These are phyloP conservation scores for Drosophila pegasa DNA, from an alignment of 2,888 invertebrate genomes.

Conservation along the genomic window DNA sequence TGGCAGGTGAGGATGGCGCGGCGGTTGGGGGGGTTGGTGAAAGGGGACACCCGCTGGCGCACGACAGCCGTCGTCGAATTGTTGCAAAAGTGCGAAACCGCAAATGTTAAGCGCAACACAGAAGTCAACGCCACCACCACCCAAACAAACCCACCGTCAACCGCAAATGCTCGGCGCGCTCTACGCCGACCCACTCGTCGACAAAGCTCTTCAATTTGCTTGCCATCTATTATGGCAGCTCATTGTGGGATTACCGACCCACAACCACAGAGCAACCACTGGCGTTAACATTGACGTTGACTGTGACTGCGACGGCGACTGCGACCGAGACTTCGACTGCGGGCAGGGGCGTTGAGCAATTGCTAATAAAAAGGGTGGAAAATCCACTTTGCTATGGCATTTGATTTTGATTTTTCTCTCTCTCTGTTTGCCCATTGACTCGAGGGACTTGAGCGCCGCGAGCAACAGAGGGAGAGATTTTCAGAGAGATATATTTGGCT, in stretches of 20 bases:
- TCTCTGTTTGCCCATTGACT: conserved; percentile 58
- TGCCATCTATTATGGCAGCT: conserved; percentile 82
- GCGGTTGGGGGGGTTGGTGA: neutral
- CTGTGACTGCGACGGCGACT: conserved; percentile 14
- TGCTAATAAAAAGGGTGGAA: conserved; percentile 82
- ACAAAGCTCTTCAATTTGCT: conserved; percentile 82
- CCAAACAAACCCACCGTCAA: conserved; percentile 43
- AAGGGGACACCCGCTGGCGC: conserved; percentile 48
- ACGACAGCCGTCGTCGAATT: conserved; percentile 64
- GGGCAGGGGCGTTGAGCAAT: conserved; percentile 59
- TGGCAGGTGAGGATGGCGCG: neutral
- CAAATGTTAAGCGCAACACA: conserved; percentile 83
- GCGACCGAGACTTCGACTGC: neutral
- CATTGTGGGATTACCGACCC: conserved; percentile 80
- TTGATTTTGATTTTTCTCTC: conserved; percentile 79
- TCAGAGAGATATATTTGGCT: conserved; percentile 37
- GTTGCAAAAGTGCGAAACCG: conserved; percentile 83
- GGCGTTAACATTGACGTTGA: conserved; percentile 29
- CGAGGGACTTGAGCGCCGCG: conserved; percentile 38
- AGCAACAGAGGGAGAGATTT: conserved; percentile 32
- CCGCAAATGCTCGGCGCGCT: conserved; percentile 55
- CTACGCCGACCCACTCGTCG: conserved; percentile 47
- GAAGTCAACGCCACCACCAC: conserved; percentile 76
- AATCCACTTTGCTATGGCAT: conserved; percentile 82
- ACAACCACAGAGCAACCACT: conserved; percentile 46